Conservation (phyloP, 2,113 vertebrate genomes). For the Urocitellus parryii region DNA sequence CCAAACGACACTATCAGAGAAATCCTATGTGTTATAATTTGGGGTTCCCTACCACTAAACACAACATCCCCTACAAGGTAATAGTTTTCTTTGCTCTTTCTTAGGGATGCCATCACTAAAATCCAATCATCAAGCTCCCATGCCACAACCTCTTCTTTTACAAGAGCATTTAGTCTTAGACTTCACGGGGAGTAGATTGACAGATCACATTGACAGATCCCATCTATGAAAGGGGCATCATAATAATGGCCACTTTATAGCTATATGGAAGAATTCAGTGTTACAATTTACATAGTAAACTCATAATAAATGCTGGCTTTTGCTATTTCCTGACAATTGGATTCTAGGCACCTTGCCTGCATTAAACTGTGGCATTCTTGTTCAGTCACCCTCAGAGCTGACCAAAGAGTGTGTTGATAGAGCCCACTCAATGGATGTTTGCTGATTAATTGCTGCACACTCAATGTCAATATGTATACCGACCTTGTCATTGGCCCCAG, state of each 20-base stretch:
- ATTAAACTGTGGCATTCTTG: neutral
- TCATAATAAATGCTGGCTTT: neutral
- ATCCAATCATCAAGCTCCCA: slow-evolving; percentile 30
- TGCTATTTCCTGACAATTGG: neutral
- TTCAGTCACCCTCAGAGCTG: neutral
- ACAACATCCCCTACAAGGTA: slow-evolving; percentile 50
- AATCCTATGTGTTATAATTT: slow-evolving; percentile 66
- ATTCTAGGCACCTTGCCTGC: neutral
- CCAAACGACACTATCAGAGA: slow-evolving; percentile 60
- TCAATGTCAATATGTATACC: neutral
- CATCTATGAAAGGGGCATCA: neutral
- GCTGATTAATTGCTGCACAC: neutral
- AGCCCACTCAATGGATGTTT: neutral
- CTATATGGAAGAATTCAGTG: neutral
- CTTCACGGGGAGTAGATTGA: slow-evolving; percentile 74
- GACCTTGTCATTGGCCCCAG: neutral
- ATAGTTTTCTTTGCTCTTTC: slow-evolving; percentile 59
- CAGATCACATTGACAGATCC: slow-evolving; percentile 64
- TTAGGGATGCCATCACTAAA: slow-evolving; percentile 51
- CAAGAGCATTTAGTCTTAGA: slow-evolving; percentile 48
- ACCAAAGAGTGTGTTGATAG: neutral
- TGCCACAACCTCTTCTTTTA: neutral
- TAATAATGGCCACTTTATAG: neutral
- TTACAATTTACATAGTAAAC: neutral
- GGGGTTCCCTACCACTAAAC: slow-evolving; percentile 66